phyloP scores from a whole-genome alignment of 2,888 invertebrate species.

The Platynereis dumerilii region DNA sequence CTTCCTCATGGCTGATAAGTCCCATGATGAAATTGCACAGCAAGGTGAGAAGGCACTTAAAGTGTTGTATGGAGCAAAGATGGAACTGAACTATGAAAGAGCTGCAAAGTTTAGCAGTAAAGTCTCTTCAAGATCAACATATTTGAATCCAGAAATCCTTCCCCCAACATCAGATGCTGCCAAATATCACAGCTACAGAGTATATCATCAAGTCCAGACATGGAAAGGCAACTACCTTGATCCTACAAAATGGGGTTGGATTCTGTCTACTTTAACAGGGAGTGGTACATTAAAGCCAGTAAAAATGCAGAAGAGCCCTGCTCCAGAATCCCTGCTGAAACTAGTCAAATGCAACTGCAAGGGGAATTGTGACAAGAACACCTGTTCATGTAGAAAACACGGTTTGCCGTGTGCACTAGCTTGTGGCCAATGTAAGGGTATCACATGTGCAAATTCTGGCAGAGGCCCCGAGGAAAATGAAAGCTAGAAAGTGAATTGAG shows the following conservation, averaged over 20 bases:
- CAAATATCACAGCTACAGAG: slow-evolving; percentile 35
- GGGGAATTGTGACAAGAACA: slow-evolving; percentile 30
- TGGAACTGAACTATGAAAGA: background rate
- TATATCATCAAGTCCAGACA: slow-evolving; percentile 38
- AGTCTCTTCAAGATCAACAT: slow-evolving; percentile 22
- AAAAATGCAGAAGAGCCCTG: slow-evolving; percentile 28
- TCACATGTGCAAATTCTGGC: too few species aligned
- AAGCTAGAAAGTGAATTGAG: too few species aligned
- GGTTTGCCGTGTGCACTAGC: slow-evolving; percentile 24
- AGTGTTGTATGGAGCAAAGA: background rate
- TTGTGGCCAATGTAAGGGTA: slow-evolving; percentile 27
- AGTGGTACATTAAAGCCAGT: slow-evolving; percentile 24
- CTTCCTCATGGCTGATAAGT: background rate
- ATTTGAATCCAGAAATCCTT: slow-evolving; percentile 34
- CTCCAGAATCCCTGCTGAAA: slow-evolving; percentile 36
- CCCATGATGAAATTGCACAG: background rate
- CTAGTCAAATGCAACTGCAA: slow-evolving; percentile 40
- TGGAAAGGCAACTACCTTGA: slow-evolving; percentile 34
- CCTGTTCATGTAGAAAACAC: slow-evolving; percentile 33
- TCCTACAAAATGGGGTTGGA: slow-evolving; percentile 38
- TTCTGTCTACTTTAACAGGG: background rate
- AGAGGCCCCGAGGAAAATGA: too few species aligned
- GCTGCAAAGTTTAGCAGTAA: slow-evolving; percentile 27
- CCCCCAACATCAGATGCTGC: slow-evolving; percentile 42
- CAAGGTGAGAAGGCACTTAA: slow-evolving; percentile 3